Conservation (phyloP, 2,888 invertebrate species). For the Orthosia gracilis region DNA sequence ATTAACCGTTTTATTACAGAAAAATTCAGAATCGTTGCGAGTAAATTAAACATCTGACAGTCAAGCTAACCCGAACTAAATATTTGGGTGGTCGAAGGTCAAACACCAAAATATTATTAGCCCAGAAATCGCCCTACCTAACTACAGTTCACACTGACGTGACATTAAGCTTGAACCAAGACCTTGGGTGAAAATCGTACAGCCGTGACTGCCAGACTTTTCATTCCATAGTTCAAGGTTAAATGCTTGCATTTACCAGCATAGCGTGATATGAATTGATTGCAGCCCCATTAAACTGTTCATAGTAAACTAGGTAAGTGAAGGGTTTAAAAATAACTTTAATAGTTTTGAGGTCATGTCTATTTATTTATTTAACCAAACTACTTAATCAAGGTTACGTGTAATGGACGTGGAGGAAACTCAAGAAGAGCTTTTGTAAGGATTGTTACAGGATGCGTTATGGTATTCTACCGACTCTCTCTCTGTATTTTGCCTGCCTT, state of each 20-base stretch:
- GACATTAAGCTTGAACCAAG: constrained; percentile 23
- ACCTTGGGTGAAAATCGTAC: constrained; percentile 35
- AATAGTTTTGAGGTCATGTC: constrained; percentile 13
- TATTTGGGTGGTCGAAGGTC: too few relatives aligned
- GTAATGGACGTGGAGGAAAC: not conserved
- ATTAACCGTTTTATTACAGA: too few relatives aligned
- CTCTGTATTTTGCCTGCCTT: too few relatives aligned
- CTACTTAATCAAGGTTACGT: not conserved
- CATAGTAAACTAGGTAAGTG: constrained; percentile 15
- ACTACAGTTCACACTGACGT: not conserved
- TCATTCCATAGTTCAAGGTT: constrained; percentile 42
- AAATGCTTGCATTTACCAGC: constrained; percentile 44
- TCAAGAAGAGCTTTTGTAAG: not conserved
- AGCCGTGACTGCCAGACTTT: constrained; percentile 40
- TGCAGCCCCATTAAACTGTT: constrained; percentile 48
- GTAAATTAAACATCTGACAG: too few relatives aligned
- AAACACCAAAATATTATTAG: not conserved
- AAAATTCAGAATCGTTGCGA: too few relatives aligned
- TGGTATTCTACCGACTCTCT: too few relatives aligned
- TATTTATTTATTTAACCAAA: not conserved
- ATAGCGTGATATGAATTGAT: constrained; percentile 59
- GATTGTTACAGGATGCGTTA: not conserved
- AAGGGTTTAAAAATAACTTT: constrained; percentile 39
- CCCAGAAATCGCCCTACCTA: not conserved
- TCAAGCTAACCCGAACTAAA: not conserved